These are phyloP conservation scores for Diprion similis DNA, from an alignment of 1,140 invertebrate genomes.

Conservation along the genomic window DNA sequence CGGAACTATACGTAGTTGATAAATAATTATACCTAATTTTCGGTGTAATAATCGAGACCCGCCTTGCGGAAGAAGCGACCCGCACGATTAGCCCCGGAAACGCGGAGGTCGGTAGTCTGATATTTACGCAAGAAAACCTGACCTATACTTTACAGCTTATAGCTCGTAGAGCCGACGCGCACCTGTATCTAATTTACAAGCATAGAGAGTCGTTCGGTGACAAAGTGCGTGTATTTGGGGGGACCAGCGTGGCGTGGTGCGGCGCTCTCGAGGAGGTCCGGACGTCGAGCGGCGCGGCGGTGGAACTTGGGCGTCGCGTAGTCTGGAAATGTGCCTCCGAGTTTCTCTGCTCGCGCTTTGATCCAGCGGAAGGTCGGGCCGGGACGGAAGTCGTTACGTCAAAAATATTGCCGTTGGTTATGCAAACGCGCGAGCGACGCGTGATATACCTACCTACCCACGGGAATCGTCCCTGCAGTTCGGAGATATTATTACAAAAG, in stretches of 20 bases:
- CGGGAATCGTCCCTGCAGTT: too few species aligned
- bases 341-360: neutral
- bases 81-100: neutral
- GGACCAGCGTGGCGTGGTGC: too few species aligned
- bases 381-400: neutral
- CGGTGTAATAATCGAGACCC: too few species aligned
- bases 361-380: neutral
- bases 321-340: neutral
- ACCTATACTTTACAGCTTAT: neutral
- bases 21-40: too few species aligned
- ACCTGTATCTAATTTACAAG: conserved; percentile 1
- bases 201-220: neutral
- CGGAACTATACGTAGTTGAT: too few species aligned
- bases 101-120: neutral
- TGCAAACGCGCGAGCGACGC: too few species aligned
- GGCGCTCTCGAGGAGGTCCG: too few species aligned
- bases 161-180: neutral
- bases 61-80: too few species aligned
- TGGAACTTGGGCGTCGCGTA: neutral
- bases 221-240: too few species aligned
- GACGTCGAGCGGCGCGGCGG: too few species aligned
- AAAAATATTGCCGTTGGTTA: neutral
- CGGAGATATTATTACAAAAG: too few species aligned
- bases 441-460: too few species aligned
- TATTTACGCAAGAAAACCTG: conserved; percentile 3